Percentiles rank a stretch among this genome's conserved stretches.
These are phyloP conservation scores for Orgyia antiqua DNA, from an alignment of 2,888 invertebrate species.

Conservation along the genomic window DNA sequence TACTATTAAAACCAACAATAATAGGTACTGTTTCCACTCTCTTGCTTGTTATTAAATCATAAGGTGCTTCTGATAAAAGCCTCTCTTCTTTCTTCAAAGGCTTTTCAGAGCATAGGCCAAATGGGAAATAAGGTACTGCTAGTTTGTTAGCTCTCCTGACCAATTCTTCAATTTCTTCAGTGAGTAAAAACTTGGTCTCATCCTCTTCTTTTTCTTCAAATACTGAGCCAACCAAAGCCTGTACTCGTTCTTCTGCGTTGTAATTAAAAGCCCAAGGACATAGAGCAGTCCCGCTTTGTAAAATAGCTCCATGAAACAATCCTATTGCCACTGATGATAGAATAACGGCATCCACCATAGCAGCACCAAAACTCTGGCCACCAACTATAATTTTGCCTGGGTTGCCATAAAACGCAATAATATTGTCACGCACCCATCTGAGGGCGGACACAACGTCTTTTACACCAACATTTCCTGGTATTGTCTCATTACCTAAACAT, in stretches of 20 bases:
- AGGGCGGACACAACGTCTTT: slow-evolving; percentile 59
- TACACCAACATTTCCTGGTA: slow-evolving; percentile 60
- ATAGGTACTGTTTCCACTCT: slow-evolving; percentile 42
- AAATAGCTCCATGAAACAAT: slow-evolving; percentile 55
- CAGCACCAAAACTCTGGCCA: slow-evolving; percentile 62
- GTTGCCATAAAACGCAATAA: slow-evolving; percentile 62
- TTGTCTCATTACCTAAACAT: slow-evolving; percentile 45
- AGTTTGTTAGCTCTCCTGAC: slow-evolving; percentile 37
- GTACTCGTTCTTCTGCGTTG: slow-evolving; percentile 48
- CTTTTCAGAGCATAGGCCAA: slow-evolving; percentile 55
- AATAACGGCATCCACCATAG: slow-evolving; percentile 52
- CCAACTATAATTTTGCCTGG: slow-evolving; percentile 50
- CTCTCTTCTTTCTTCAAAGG: slow-evolving; percentile 47
- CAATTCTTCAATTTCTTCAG: slow-evolving; percentile 34
- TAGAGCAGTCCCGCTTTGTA: slow-evolving; percentile 60
- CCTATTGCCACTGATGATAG: slow-evolving; percentile 44
- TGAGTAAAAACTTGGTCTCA: slow-evolving; percentile 22
- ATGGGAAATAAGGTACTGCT: slow-evolving; percentile 50
- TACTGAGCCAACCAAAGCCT: slow-evolving; percentile 26
- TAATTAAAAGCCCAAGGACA: slow-evolving; percentile 64
- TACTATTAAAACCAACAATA: slow-evolving; percentile 56
- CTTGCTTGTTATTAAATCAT: slow-evolving; percentile 36
- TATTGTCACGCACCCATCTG: slow-evolving; percentile 64
- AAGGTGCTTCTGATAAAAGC: slow-evolving; percentile 47
- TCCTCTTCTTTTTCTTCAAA: slow-evolving; percentile 26